phyloP scores from a whole-genome alignment of 2,797 vertebrate genomes.

The Sebastes reedi region DNA sequence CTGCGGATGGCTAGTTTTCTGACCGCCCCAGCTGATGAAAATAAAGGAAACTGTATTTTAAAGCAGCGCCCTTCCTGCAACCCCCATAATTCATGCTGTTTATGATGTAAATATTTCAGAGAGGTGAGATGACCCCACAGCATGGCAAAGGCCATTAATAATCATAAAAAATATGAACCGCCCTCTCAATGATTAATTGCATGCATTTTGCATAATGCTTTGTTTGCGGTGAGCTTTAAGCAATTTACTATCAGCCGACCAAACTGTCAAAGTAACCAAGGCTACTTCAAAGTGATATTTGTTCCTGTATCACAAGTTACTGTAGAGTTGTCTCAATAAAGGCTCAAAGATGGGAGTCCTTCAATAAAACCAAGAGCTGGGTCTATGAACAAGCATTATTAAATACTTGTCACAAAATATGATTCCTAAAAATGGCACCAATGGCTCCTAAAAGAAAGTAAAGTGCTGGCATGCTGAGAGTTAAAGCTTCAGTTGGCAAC shows the following conservation, averaged over 20 bases:
- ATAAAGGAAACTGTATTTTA: conserved; percentile 72
- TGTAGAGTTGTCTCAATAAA: conserved; percentile 20
- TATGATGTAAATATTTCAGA: conserved; percentile 81
- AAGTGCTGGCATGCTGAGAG: neutral
- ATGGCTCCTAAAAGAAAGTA: neutral
- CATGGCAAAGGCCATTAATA: conserved; percentile 80
- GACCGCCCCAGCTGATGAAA: conserved; percentile 60
- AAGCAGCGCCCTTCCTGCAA: conserved; percentile 70
- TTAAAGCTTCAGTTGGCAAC: no score
- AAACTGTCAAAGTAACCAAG: conserved; percentile 66
- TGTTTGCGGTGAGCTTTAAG: conserved; percentile 75
- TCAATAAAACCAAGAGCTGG: neutral
- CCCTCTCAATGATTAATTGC: conserved; percentile 76
- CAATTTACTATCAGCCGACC: conserved; percentile 63
- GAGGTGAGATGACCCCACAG: conserved; percentile 77
- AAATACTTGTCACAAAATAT: neutral
- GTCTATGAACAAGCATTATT: neutral
- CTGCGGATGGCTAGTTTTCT: conserved; percentile 47
- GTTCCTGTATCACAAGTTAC: conserved; percentile 15
- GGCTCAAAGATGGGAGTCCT: conserved; percentile 2
- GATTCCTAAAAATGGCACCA: neutral
- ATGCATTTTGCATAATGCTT: conserved; percentile 79
- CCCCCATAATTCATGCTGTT: conserved; percentile 80
- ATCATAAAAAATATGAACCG: conserved; percentile 75
- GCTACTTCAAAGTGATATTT: conserved; percentile 70